Base-by-base conservation (phyloP, 2,888 invertebrate species). In the Ormia ochracea region DNA sequence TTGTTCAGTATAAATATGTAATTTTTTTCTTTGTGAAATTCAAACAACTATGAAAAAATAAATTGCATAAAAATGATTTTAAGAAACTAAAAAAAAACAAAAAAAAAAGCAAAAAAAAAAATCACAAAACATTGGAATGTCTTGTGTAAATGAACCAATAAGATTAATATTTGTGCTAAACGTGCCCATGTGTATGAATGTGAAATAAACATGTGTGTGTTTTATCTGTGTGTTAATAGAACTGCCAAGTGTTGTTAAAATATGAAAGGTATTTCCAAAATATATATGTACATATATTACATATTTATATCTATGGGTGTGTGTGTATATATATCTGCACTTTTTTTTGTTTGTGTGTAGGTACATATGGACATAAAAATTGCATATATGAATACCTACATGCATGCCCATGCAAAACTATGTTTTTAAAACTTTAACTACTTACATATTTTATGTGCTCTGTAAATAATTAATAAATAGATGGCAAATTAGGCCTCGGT, bases 101-200 rank as follows among this genome's bases (percentile, higher is more conserved):
- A 58, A 66, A 4, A 50, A 45, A 17, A 65, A 65, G 10, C 36
- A 1, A n/a, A n/a, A 19, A 21, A 36, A 38, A 17, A 48, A 21
- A 54, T 43, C 7, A 69, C 23, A 59, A 58, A 50, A 58, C 31
- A 26, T 31, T 68, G 59, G 28, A 68, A 75, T 41, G 19, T 17
- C 48, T 76, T 63, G 54, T 56, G 56, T 38, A 58, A 48, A 21
- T 56, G 50, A 65, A 77, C 23, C 36, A 72, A 65, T 43, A 77
- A 77, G 28, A 77, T 65, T 54, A 66, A 68, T 70, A 72, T 58
- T n/a, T 65, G 56, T 65, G 69, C 48, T 69, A 54, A 65, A 73
- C 73, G 9, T 1, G n/a, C n/a, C 1, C 2, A 48, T 59, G 26
- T 69, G 33, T 31, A 12, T 56, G 65, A 52, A 41, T 48, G 69